These are phyloP conservation scores for Sisor rabdophorus DNA, from an alignment of 2,113 vertebrate species.

Conservation along the genomic window DNA sequence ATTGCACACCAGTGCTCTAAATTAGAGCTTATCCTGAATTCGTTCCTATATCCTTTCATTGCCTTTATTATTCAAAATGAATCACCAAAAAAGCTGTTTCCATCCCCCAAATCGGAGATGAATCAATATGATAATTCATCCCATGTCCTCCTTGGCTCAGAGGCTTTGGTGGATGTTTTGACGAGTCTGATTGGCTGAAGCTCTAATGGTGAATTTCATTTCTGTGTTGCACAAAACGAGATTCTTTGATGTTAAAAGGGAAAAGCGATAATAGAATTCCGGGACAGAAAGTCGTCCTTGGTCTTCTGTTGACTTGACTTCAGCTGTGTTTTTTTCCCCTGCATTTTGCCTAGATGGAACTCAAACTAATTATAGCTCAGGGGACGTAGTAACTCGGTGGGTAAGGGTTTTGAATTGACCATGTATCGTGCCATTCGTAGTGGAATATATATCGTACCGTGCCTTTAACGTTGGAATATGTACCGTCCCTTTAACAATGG, in stretches of 20 bases:
- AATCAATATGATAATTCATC: not conserved
- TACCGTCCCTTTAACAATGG: no score
- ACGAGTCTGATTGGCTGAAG: constrained; percentile 18
- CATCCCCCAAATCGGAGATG: not conserved
- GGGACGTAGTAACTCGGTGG: no score
- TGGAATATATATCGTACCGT: no score
- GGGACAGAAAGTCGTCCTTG: constrained; percentile 11
- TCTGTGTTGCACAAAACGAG: constrained; percentile 6
- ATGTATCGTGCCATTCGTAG: no score
- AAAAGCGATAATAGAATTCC: constrained; percentile 7
- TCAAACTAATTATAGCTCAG: not conserved
- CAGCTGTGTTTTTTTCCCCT: constrained; percentile 3
- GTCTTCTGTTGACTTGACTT: constrained; percentile 16
- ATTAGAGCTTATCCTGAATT: not conserved
- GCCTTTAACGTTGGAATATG: no score
- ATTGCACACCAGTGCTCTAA: not conserved
- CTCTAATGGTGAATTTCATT: not conserved
- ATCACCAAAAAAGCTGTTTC: not conserved
- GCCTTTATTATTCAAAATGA: not conserved
- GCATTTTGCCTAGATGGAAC: not conserved
- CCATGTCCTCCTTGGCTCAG: not conserved
- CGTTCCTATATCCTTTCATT: not conserved
- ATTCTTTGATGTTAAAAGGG: constrained; percentile 22
- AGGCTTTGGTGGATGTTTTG: constrained; percentile 4
- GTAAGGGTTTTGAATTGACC: no score